Evolutionary conservation across 2,113 vertebrate species (phyloP).

Genomic region (Delphinus delphis): DNA sequence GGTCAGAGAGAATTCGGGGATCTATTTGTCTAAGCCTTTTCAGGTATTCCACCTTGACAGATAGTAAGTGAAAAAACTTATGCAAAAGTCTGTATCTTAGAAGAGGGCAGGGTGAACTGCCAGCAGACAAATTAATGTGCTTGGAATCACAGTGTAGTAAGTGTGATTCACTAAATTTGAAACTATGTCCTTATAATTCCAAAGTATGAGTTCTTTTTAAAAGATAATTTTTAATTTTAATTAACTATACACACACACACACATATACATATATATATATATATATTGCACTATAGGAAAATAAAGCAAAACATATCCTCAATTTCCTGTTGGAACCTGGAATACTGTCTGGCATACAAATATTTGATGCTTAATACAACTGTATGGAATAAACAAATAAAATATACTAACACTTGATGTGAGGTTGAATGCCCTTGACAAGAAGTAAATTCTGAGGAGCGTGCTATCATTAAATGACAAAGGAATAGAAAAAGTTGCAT

Average conservation of each 20-base stretch:
- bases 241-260: neutral
- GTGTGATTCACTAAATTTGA: neutral
- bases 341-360: neutral
- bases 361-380: neutral
- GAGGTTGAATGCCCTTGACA: neutral
- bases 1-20: neutral
- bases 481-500: neutral
- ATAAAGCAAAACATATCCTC: neutral
- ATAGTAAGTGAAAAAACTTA: neutral
- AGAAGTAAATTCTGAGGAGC: neutral
- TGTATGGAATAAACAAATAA: neutral
- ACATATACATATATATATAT: neutral
- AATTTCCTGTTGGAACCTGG: neutral
- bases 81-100: neutral
- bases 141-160: neutral
- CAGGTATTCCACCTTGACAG: neutral
- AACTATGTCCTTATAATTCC: neutral
- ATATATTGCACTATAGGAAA: neutral
- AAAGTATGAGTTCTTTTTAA: neutral
- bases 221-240: neutral
- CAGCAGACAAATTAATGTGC: neutral
- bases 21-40: neutral
- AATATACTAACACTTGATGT: neutral
- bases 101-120: neutral
- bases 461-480: neutral